Base-by-base conservation (phyloP, 2,888 invertebrate genomes). In the Dolichomitus sp. region DNA sequence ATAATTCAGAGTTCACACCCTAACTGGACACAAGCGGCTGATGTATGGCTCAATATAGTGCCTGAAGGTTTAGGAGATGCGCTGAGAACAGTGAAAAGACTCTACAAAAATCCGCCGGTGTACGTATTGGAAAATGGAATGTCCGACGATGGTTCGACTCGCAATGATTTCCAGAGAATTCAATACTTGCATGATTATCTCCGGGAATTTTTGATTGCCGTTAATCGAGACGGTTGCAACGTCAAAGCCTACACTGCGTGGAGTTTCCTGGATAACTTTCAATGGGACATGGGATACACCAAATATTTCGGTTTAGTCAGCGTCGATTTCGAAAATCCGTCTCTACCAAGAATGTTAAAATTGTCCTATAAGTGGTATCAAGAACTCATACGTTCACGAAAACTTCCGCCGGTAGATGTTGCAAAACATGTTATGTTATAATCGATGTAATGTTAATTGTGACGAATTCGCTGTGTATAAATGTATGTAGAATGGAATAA, bases 221-320 rank as follows among this genome's bases (percentile, higher is more conserved):
- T 95, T 0, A 91, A 94, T 7, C 84, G 86, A 11, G 94, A 95
- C 6, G 94, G 94, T 0, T 95, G 94, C 75, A 93, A 95, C 85
- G 89, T 95, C 0, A 91, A 87, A 78, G 95, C 95, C 0, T 96
- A 96, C 88, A 94, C 95, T 0, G 94, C 94, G 0, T 96, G 96
- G 96, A 95, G 95, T 40, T 91, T 96, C 5, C 94, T 96, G 89
- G 97, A 97, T 87, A 96, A 95, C 86, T 96, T 96, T 87, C 96
- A 96, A 90, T 96, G 96, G 96, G 90, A 90, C 14, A 87, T 88
- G 54, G 96, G 96, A 42, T 96, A 95, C 88, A 93, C 91, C 94
- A 94, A 95, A 84, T 95, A 95, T 90, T 97, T 96, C 92, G 97
- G 97, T 6, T 87, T 97, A 0, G 96, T 96, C 86, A 94, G 95